Base-by-base conservation (phyloP, 2,113 vertebrate genomes). In the Terrapene triunguis region DNA sequence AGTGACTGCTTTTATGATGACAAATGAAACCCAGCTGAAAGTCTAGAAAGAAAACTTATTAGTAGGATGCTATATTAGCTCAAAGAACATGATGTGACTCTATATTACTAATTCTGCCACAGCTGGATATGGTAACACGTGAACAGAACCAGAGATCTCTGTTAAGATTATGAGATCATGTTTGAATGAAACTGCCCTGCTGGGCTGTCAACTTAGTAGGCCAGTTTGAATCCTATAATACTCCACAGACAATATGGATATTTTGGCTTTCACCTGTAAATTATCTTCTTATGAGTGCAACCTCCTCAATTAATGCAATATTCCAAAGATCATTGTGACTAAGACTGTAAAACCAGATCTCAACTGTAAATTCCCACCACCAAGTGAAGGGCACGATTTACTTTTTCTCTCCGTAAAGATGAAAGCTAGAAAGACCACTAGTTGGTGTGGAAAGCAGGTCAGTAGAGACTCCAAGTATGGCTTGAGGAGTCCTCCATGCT, bases 381-480 rank as follows among this genome's bases (percentile, higher is more conserved):
- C 54, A 90, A 69, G 76, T 47, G 35, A n/a, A 91, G 83, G 92
- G 91, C 48, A 87, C 0, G 0, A 29, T 80, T 84, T 82, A 93
- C 53, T 92, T 88, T 16, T 54, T 92, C 14, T 53, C 82, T 79
- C 55, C 8, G 17, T 78, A 92, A 90, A 86, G 93, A 97, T 84
- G 88, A 95, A 97, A 29, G 80, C 90, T 84, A 74, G 35, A 59
- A 57, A 85, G 80, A 93, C 47, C 88, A 44, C 80, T 22, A 4
- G 84, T 84, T 2, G 12, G 87, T 89, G 98, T 99, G 98, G 98
- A 99, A 99, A 99, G 98, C 98, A 97, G 97, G 94, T 99, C 98
- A 99, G 98, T 99, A 99, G 95, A 99, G 99, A 98, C 99, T 99
- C 99, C 99, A 99, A 59, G 94, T 96, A 95, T 98, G 99, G 94